These are phyloP conservation scores for Clanis bilineata DNA, from an alignment of 2,888 invertebrate species.

Conservation along the genomic window DNA sequence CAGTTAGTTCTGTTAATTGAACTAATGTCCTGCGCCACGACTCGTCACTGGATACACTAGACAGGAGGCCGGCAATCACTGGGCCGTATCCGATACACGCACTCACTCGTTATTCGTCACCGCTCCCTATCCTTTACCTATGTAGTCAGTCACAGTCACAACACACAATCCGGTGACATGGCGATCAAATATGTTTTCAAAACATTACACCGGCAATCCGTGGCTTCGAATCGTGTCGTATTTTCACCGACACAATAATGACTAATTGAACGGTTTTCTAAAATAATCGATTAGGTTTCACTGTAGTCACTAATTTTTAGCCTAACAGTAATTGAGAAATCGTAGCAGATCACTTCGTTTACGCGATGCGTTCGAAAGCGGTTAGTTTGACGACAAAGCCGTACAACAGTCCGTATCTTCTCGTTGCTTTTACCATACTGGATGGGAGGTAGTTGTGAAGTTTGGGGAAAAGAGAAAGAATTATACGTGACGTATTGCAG, in stretches of 20 bases:
- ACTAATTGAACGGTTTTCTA: slow-evolving; percentile 13
- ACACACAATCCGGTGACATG: slow-evolving; percentile 56
- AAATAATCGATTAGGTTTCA: slow-evolving; percentile 29
- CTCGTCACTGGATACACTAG: slow-evolving; percentile 62
- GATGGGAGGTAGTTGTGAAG: slow-evolving; percentile 68
- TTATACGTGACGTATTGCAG: slow-evolving; percentile 57
- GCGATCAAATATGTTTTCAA: slow-evolving; percentile 66
- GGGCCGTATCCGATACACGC: slow-evolving; percentile 70
- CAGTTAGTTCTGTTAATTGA: slow-evolving; percentile 58
- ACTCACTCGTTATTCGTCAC: slow-evolving; percentile 61
- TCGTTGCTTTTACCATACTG: slow-evolving; percentile 73
- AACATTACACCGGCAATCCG: slow-evolving; percentile 41
- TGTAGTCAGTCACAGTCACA: slow-evolving; percentile 56
- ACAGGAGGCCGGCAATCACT: slow-evolving; percentile 56
- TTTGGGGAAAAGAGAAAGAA: slow-evolving; percentile 77
- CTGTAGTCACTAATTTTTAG: slow-evolving; percentile 35
- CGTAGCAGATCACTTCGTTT: slow-evolving; percentile 51
- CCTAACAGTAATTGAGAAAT: slow-evolving; percentile 40
- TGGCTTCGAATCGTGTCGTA: slow-evolving; percentile 8
- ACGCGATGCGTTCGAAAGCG: slow-evolving; percentile 61
- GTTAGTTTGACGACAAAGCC: slow-evolving; percentile 43
- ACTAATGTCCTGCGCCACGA: slow-evolving; percentile 48
- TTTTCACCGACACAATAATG: background rate
- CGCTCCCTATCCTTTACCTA: slow-evolving; percentile 48
- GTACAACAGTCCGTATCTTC: slow-evolving; percentile 58